Percentiles rank a stretch among this genome's conserved stretches.
phyloP scores from a whole-genome alignment of 1,140 invertebrate genomes.

The Megathymus violae region DNA sequence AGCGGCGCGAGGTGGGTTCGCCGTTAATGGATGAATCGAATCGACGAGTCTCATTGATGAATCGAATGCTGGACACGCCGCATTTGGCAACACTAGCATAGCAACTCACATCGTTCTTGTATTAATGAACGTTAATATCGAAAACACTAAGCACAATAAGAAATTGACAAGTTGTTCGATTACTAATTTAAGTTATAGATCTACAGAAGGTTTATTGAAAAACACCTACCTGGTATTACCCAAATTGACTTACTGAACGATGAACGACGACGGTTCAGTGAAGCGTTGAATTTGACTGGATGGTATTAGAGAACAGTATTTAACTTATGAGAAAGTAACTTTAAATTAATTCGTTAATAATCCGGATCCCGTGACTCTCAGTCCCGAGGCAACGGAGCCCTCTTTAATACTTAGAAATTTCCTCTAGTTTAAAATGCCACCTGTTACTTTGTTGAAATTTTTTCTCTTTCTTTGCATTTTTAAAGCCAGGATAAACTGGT shows the following conservation, averaged over 20 bases:
- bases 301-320: conserved; percentile 59
- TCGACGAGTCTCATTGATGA: conserved; percentile 49
- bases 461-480: conserved; percentile 37
- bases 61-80: conserved; percentile 44
- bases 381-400: conserved; percentile 50
- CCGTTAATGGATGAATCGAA: conserved; percentile 59
- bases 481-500: conserved; percentile 31
- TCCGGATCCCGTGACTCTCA: conserved; percentile 63
- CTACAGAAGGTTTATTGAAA: conserved; percentile 11
- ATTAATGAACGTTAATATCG: neutral
- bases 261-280: neutral
- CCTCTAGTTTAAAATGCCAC: conserved; percentile 58
- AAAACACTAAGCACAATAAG: conserved; percentile 26
- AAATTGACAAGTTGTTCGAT: conserved; percentile 1
- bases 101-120: neutral
- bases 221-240: conserved; percentile 1
- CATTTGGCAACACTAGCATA: conserved; percentile 48
- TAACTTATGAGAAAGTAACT: conserved; percentile 65
- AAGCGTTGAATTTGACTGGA: conserved; percentile 53
- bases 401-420: conserved; percentile 67
- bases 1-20: conserved; percentile 55
- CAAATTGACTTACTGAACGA: conserved; percentile 1
- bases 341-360: conserved; percentile 75
- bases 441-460: conserved; percentile 44
- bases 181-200: neutral